Conservation (phyloP, 2,888 invertebrate genomes). For the Ectemnius cavifrons region DNA sequence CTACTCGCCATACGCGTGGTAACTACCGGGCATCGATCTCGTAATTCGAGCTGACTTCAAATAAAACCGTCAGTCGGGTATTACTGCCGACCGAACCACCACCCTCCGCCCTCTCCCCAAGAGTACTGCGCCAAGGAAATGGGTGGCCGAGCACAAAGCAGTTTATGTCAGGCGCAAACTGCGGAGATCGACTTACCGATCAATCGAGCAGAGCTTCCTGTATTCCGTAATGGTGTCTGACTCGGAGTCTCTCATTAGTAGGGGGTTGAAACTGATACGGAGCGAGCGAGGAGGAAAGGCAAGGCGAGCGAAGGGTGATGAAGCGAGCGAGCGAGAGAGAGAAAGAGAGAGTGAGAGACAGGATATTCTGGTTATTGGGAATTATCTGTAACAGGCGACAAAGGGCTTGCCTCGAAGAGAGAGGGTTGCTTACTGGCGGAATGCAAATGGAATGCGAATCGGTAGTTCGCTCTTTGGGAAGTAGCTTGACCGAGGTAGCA, state of each 20-base stretch:
- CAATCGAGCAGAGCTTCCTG: too few relatives aligned
- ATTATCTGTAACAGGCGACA: conserved; percentile 7
- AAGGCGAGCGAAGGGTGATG: neutral
- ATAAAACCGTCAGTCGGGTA: conserved; percentile 61
- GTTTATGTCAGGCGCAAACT: too few relatives aligned
- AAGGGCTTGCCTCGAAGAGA: conserved; percentile 21
- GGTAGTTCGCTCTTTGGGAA: conserved; percentile 23
- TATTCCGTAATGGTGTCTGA: too few relatives aligned
- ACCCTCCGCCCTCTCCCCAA: neutral
- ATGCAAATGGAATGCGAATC: conserved; percentile 45
- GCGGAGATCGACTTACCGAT: too few relatives aligned
- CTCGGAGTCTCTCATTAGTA: too few relatives aligned
- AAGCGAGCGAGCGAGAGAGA: neutral
- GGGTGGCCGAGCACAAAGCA: neutral
- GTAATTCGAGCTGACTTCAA: conserved; percentile 64
- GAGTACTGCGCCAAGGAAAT: conserved; percentile 27
- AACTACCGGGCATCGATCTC: conserved; percentile 57
- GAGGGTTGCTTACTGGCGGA: neutral
- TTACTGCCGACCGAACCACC: conserved; percentile 21
- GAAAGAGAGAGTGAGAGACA: neutral
- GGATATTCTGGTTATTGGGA: conserved; percentile 2
- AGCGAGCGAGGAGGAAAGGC: too few relatives aligned
- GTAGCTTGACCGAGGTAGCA: conserved; percentile 14
- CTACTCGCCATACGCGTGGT: conserved; percentile 7
- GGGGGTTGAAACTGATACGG: too few relatives aligned